Base-by-base conservation (phyloP, 2,113 vertebrate genomes). In the Heterotilapia buettikoferi region DNA sequence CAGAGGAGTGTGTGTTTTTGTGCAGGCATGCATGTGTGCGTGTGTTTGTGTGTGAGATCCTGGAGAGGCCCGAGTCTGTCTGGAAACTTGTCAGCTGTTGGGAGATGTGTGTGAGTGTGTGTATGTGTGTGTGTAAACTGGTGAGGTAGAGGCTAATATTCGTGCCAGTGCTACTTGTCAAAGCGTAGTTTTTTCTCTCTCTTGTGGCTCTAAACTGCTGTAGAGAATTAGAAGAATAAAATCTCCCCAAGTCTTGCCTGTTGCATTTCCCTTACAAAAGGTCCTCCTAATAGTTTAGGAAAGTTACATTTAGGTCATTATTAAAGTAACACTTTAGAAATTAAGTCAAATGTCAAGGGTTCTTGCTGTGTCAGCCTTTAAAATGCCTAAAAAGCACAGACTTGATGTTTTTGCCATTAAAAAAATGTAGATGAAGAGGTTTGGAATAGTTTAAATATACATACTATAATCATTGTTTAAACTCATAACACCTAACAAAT, bases 11-110 rank as follows among this genome's bases (percentile, higher is more conserved):
- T 91, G 89, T 90, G 88, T 90, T 9, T 83, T 26, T 86, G 66
- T 86, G 87, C 61, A 56, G 56, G 76, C 63, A 56, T 92, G 89
- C 54, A 29, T 73, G 59, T 81, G 84, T 18, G 76, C 76, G 88
- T 90, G 73, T 82, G n/a, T 87, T 83, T 90, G 90, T 91, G 89
- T 90, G 88, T 90, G 6, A 43, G 38, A 73, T 63, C 52, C 73
- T 86, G 83, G 73, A 87, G 76, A 90, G 87, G 89, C 84, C 88
- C 63, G 12, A 54, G 86, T 92, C 84, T 92, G 91, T 86, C 85
- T 93, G 92, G 92, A 92, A 93, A 93, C 89, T 90, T 93, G 90
- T 94, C 92, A 93, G 92, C 90, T 94, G 89, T 87, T 90, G 87
- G 56, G 54, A 88, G 80, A 24, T 87, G 53, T 90, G 79, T 90